Percentiles rank a stretch among this genome's conserved stretches.
These are phyloP conservation scores for Scytalopus superciliaris DNA, from an alignment of 2,113 vertebrate species.

Conservation along the genomic window DNA sequence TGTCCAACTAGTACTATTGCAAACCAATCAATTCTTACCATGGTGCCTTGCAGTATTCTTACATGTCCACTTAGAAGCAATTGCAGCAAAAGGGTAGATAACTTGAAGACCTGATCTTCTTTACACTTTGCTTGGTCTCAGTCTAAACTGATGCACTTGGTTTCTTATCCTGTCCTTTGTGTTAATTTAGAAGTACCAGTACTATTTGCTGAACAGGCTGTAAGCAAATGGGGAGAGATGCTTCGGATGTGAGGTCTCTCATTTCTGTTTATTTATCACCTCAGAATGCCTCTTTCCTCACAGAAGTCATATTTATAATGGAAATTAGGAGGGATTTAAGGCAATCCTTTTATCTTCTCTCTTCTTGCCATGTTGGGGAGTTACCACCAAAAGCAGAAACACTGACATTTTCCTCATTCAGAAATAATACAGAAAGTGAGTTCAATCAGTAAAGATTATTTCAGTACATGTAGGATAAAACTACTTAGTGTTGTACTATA, in stretches of 20 bases:
- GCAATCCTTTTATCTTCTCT: not conserved
- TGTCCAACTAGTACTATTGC: not conserved
- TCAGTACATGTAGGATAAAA: not conserved
- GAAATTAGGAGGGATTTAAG: not conserved
- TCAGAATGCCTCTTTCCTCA: not conserved
- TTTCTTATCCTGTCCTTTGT: not conserved
- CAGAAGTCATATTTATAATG: not conserved
- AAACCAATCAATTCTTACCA: too few relatives aligned
- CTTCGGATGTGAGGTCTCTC: not conserved
- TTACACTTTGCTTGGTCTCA: not conserved
- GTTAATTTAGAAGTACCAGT: not conserved
- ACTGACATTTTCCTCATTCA: not conserved
- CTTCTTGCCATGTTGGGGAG: not conserved
- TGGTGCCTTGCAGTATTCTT: not conserved
- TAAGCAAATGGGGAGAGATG: not conserved
- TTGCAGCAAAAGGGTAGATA: not conserved
- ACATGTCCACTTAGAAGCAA: not conserved
- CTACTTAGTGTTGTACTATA: not conserved
- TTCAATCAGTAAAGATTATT: not conserved
- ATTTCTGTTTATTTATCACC: not conserved
- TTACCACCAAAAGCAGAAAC: not conserved
- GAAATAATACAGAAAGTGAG: not conserved
- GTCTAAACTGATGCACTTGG: not conserved
- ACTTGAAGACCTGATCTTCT: not conserved
- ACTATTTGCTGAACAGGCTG: not conserved